Percentiles rank a stretch among this genome's conserved stretches.
phyloP scores from a whole-genome alignment of 35 echinoderm and acorn worm species.

The Apostichopus californicus region DNA sequence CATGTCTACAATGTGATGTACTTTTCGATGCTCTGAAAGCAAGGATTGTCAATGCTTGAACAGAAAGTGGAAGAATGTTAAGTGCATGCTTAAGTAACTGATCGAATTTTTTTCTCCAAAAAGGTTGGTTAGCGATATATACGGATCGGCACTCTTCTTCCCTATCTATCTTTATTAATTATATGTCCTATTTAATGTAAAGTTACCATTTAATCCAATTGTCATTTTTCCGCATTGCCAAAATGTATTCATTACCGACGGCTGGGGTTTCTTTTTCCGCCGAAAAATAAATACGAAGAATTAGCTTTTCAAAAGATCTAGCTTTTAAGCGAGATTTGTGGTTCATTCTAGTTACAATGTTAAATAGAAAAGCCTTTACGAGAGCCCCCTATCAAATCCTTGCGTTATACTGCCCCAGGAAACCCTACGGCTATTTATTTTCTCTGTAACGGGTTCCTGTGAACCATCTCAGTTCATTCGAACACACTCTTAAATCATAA shows the following conservation, averaged over 20 bases:
- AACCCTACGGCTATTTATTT: constrained; percentile 45
- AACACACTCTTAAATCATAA: constrained; percentile 48
- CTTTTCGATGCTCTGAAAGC: too few species aligned
- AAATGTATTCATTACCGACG: constrained; percentile 10
- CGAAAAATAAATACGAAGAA: constrained; percentile 4
- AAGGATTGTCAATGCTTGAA: too few species aligned
- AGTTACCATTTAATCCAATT: constrained; percentile 27
- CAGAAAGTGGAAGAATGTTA: too few species aligned
- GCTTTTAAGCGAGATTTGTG: constrained; percentile 37
- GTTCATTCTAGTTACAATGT: not conserved
- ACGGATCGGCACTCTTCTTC: not conserved
- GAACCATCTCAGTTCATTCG: constrained; percentile 13
- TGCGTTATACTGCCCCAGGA: constrained; percentile 7
- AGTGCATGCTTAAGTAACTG: too few species aligned
- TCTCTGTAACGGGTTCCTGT: constrained; percentile 17
- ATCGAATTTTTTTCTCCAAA: too few species aligned
- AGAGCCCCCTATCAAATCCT: constrained; percentile 15
- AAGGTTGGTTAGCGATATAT: too few species aligned
- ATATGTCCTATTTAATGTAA: constrained; percentile 26
- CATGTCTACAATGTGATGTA: too few species aligned
- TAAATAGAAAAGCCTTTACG: not conserved
- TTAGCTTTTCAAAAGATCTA: constrained; percentile 1
- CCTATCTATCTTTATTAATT: constrained; percentile 9
- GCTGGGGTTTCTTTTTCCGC: not conserved
- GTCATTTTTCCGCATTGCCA: not conserved